These are phyloP conservation scores for Agrochola litura DNA, from an alignment of 2,888 invertebrate genomes.

Conservation along the genomic window DNA sequence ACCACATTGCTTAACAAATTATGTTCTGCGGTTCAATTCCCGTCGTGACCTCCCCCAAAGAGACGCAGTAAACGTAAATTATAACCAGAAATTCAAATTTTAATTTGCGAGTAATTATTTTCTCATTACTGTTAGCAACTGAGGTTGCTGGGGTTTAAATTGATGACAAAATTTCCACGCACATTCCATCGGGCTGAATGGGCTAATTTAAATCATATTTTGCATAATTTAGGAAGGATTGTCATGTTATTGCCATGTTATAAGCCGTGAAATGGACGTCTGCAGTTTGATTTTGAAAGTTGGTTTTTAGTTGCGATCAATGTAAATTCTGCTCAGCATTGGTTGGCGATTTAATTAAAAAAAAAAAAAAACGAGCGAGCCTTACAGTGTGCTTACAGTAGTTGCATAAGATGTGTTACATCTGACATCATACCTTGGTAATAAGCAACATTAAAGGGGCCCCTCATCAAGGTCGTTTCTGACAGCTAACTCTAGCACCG, in stretches of 20 bases:
- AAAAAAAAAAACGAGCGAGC: no score
- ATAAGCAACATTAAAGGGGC: no score
- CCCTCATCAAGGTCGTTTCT: no score
- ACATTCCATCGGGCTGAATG: conserved; percentile 20
- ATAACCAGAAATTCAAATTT: conserved; percentile 39
- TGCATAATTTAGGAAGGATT: conserved; percentile 12
- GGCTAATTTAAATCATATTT: conserved; percentile 35
- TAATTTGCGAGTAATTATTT: conserved; percentile 55
- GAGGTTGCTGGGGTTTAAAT: conserved; percentile 33
- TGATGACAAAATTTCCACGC: conserved; percentile 41
- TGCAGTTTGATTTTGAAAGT: not conserved
- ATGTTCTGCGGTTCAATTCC: conserved; percentile 13
- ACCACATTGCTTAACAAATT: conserved; percentile 17
- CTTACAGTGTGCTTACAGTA: no score
- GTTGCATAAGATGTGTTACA: no score
- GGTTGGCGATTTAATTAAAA: not conserved
- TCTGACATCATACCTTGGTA: no score
- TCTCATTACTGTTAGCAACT: conserved; percentile 44
- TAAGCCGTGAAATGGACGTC: no score
- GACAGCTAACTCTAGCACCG: no score
- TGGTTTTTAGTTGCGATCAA: no score
- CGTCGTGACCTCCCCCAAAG: conserved; percentile 6
- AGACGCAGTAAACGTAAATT: conserved; percentile 32
- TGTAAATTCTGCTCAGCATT: not conserved
- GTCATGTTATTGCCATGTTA: no score